Conservation (phyloP, 2,113 vertebrate genomes). For the Amazona guildingii region DNA sequence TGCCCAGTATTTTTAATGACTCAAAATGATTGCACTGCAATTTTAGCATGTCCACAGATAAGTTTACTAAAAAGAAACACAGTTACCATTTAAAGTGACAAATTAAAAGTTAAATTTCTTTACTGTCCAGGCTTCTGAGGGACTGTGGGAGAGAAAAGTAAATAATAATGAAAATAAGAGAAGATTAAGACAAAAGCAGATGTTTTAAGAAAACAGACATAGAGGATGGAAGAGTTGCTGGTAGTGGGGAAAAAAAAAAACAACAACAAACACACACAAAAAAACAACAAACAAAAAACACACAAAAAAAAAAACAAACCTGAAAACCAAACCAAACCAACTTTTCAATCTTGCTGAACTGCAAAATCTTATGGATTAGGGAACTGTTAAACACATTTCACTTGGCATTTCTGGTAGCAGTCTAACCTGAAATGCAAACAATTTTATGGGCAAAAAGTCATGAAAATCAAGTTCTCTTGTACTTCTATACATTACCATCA, state of each 20-base stretch:
- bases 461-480: conserved; percentile 71
- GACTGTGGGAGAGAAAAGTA: not conserved
- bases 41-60: not conserved
- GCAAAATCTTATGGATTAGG: not conserved
- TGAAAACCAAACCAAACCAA: no score
- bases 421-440: not conserved
- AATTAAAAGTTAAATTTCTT: not conserved
- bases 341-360: not conserved
- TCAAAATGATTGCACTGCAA: not conserved
- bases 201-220: not conserved
- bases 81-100: not conserved
- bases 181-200: not conserved
- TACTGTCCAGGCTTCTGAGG: not conserved
- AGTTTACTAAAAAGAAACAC: not conserved
- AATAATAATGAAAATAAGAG: not conserved
- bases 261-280: no score
- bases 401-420: conserved; percentile 23
- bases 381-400: conserved; percentile 37
- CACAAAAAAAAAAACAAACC: no score
- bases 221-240: not conserved
- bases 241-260: not conserved
- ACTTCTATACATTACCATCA: conserved; percentile 61
- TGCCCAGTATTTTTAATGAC: not conserved
- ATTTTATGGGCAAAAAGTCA: not conserved
- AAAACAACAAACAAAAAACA: no score